Base-by-base conservation (phyloP, 2,888 invertebrate species). In the Trachelus iudaicus region DNA sequence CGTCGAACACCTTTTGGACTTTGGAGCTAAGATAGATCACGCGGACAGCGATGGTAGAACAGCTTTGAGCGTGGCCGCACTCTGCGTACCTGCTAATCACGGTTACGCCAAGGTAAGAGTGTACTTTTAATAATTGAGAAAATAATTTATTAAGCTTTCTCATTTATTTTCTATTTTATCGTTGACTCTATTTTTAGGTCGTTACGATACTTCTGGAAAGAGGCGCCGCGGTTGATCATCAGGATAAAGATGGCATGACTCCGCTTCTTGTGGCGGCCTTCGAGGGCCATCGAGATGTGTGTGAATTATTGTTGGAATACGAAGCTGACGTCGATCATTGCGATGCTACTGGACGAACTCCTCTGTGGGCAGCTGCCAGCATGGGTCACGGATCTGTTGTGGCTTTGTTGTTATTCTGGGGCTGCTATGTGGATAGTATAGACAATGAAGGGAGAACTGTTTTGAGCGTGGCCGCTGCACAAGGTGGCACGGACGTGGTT, bases 401-500 rank as follows among this genome's bases (percentile, higher is more conserved):
- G 1, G 95, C 96, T 30, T 93, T 98, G 83, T 92, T 98, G 83
- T 93, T 98, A 82, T 98, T 98, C 92, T 98, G 98, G 98, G 98
- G 98, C 69, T 98, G 98, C 81, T 97, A 97, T 88, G 97, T 98
- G 76, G 98, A 98, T 92, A 96, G 95, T 86, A 98, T 98, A 93
- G 98, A 99, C 92, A 95, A 95, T 4, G 98, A 98, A 91, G 98
- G 98, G 0, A 94, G 98, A 69, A 98, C 98, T 0, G 98, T 97
- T 79, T 93, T 97, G 4, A 96, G 96, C 80, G 96, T 96, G 3
- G 97, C 97, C 1, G 96, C 97, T 0, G 97, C 97, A 0, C 96
- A 97, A 92, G 97, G 96, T 92, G 96, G 96, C 88, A 96, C 96
- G 69, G 97, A 97, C 85, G 97, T 98, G 13, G 98, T 98, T 0